These are phyloP conservation scores for Solenopsis fugax DNA, from an alignment of 1,140 invertebrate genomes.

Conservation along the genomic window DNA sequence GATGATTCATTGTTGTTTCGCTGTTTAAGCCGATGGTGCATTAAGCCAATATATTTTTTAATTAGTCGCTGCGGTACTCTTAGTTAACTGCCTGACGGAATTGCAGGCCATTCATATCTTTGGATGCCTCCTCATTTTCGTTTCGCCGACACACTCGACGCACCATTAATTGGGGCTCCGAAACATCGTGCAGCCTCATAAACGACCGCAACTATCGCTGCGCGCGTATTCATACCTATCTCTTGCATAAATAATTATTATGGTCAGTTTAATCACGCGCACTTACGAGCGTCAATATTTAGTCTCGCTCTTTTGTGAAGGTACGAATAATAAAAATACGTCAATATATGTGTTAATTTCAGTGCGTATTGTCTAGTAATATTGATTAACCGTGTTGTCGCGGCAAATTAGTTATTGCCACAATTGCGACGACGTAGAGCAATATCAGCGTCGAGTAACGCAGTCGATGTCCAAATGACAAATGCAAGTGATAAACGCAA, in stretches of 20 bases:
- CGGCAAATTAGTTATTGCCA: constrained; percentile 40
- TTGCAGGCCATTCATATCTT: constrained; percentile 57
- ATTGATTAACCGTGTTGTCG: constrained; percentile 34
- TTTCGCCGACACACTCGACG: constrained; percentile 62
- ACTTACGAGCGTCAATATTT: constrained; percentile 55
- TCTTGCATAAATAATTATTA: constrained; percentile 73
- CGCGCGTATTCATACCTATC: constrained; percentile 55
- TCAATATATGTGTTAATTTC: constrained; percentile 35
- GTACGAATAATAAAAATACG: constrained; percentile 29
- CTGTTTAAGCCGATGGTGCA: neutral
- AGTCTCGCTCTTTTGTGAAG: constrained; percentile 14
- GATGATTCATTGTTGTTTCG: neutral
- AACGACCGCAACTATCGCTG: constrained; percentile 46
- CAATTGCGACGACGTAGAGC: constrained; percentile 10
- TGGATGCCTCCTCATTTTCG: constrained; percentile 66
- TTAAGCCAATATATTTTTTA: constrained; percentile 51
- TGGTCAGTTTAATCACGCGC: constrained; percentile 49
- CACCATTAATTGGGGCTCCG: constrained; percentile 71
- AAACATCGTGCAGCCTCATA: constrained; percentile 61
- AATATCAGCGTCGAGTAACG: neutral
- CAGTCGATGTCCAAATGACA: neutral
- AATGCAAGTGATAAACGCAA: neutral
- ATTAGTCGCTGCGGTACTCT: constrained; percentile 56
- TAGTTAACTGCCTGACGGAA: constrained; percentile 67
- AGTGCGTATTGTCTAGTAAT: constrained; percentile 29